A percentile compares a stretch with the other conserved stretches of the same genome.
These are phyloP conservation scores for Atta colombica DNA, from an alignment of 1,140 invertebrate genomes.

Conservation along the genomic window DNA sequence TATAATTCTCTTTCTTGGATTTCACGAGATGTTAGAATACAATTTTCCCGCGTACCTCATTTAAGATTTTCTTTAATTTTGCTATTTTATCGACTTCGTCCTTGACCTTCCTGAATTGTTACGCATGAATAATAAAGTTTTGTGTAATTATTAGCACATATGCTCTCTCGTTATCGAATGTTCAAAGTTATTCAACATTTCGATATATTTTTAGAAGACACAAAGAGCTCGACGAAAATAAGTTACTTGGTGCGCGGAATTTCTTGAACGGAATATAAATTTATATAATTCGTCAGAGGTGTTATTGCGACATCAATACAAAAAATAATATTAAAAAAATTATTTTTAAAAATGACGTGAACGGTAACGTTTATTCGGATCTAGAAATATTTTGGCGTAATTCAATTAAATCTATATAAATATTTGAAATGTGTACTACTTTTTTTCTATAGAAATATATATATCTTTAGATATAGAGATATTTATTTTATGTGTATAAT, in stretches of 20 bases:
- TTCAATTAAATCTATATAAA: background rate
- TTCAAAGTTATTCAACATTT: slow-evolving; percentile 43
- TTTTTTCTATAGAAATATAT: slow-evolving; percentile 2
- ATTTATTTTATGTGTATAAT: slow-evolving; percentile 2
- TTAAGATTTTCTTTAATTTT: background rate
- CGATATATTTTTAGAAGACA: slow-evolving; percentile 60
- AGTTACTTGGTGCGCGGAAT: background rate
- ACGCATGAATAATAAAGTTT: background rate
- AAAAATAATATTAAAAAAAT: slow-evolving; percentile 34
- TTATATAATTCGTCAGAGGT: slow-evolving; percentile 7
- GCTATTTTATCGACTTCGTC: slow-evolving; percentile 25
- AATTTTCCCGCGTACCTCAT: background rate
- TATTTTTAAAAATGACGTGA: background rate
- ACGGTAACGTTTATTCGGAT: background rate
- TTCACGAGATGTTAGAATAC: background rate
- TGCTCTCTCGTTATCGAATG: slow-evolving; percentile 44
- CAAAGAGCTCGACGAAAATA: slow-evolving; percentile 50
- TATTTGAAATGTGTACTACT: background rate
- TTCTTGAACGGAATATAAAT: slow-evolving; percentile 1
- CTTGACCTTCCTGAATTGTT: slow-evolving; percentile 36
- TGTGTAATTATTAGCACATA: slow-evolving; percentile 46
- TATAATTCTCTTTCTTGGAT: background rate
- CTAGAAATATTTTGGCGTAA: background rate
- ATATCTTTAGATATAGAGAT: background rate
- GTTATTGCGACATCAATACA: slow-evolving; percentile 32